Base-by-base conservation (phyloP, 1,140 invertebrate genomes). In the Oppia nitens region DNA sequence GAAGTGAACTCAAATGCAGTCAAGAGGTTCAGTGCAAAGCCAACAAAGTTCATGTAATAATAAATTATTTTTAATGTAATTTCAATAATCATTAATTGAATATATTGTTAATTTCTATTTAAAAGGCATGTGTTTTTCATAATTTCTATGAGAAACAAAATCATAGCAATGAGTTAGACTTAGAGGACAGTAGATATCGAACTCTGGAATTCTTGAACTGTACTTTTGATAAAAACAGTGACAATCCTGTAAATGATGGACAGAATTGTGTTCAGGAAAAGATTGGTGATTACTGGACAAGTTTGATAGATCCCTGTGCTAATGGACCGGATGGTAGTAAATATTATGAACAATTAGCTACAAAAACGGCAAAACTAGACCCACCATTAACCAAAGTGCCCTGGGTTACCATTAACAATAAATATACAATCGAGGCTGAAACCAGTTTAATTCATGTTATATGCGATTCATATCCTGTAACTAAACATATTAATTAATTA, bases 1-100 rank as follows among this genome's bases (percentile, higher is more conserved):
- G 32, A 28, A 23, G 47, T 12, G 20, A 11, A 21, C 40, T 49
- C 17, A 28, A 11, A 17, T 57, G 56, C 40, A 45, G 24, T n/a
- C 2, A 50, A 9, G 27, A 57, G 12, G 2, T 20, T 3, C 56
- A 57, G 32, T 57, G 56, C 25, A 11, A 24, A 9, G 56, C 14
- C 11, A 57, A 57, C 25, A 52, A 49, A 27, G 3, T 57, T 49
- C 56, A 57, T 50, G 56, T 57, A 57, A 57, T 48, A 3, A 28
- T 57, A 47, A 50, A 2, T n/a, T 28, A 4, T 3, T 25, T 2
- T 27, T 40, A n/a, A 14, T 40, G 32, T 17, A 40, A 2, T 56
- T 21, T 21, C 3, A 20, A n/a, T 47, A 29, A 55, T 47, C 25
- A 47, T 49, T 2, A 55, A 55, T 55, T 3, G 23, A 20, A 49